Evolutionary conservation across 1,140 invertebrate species (phyloP), one percentile per base, ranked within the genome.

Genomic region (Nilaparvata lugens): DNA sequence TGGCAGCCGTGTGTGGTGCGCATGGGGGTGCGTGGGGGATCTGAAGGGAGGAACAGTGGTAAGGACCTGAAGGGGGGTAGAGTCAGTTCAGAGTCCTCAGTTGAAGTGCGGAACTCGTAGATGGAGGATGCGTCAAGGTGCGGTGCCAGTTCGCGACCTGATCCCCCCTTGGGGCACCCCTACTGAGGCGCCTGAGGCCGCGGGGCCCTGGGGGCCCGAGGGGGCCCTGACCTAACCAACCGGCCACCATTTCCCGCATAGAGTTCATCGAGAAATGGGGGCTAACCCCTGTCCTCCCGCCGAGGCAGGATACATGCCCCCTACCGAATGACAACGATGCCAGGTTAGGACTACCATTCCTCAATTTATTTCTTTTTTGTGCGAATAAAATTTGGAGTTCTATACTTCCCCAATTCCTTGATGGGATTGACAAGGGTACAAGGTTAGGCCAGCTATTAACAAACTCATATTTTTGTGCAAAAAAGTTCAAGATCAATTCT

Each of bases 231-330:
- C 31, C 31, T 76, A 77, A 77, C n/a, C n/a, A n/a, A n/a, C 73
- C 72, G 73, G 82, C 81, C 87, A 92, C 88, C 86, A 93, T 93
- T 93, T 89, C 89, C 82, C 88, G 89, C 81, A 88, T 92, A 87
- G 89, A 92, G 83, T 89, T 91, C 79, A 86, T 91, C 79, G 90
- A 92, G 81, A 89, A 89, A 91, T 93, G 89, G 90, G 89, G 90
- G 86, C 87, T 91, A 79, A 91, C 89, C 82, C 89, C 90, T 85
- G 89, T 92, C 85, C 87, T 92, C 83, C 88, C 85, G 81, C 89
- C 89, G 84, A 88, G 88, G 83, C 88, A 90, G 87, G 89, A 91
- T 81, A 86, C 85, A 79, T 77, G 81, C 84, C 88, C 86, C 85
- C 83, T 77, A 78, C 72, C 73, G 72, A 76, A 75, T 76, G 80